These are phyloP conservation scores for Enteromius thamalakanensis DNA, from an alignment of 2,797 vertebrate genomes.

Conservation along the genomic window DNA sequence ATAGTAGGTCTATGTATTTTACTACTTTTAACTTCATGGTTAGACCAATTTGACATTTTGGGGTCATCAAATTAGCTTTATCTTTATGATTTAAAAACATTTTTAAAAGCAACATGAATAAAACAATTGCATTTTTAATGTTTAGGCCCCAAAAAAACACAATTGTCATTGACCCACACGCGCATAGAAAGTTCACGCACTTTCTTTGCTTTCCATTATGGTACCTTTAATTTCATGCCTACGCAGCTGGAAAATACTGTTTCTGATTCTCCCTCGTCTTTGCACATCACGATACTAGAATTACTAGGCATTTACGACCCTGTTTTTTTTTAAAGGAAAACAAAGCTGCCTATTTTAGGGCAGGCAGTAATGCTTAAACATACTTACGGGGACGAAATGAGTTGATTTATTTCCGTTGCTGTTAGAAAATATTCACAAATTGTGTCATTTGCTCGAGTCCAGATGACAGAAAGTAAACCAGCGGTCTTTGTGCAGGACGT, in stretches of 20 bases:
- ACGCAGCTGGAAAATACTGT: background rate
- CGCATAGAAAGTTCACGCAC: background rate
- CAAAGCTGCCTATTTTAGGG: background rate
- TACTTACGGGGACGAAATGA: conserved; percentile 38
- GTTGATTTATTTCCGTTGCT: conserved; percentile 27
- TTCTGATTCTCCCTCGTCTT: background rate
- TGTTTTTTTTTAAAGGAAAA: background rate
- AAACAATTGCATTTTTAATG: background rate
- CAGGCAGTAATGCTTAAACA: background rate
- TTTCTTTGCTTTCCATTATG: background rate
- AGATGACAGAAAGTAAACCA: conserved; percentile 27
- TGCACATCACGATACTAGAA: background rate
- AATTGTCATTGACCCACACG: background rate
- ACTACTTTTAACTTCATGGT: background rate
- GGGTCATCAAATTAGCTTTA: background rate
- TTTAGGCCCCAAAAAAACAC: background rate
- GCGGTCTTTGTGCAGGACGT: conserved; percentile 18
- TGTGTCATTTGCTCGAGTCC: conserved; percentile 45
- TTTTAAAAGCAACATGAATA: background rate
- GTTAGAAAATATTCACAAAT: conserved; percentile 47
- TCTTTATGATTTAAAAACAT: background rate
- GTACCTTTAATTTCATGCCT: background rate
- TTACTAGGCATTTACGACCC: background rate
- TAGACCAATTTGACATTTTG: background rate
- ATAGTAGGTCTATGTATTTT: background rate